Percentiles rank a stretch among this genome's conserved stretches.
phyloP scores from a whole-genome alignment of 2,113 vertebrate species.

The Lates calcarifer region DNA sequence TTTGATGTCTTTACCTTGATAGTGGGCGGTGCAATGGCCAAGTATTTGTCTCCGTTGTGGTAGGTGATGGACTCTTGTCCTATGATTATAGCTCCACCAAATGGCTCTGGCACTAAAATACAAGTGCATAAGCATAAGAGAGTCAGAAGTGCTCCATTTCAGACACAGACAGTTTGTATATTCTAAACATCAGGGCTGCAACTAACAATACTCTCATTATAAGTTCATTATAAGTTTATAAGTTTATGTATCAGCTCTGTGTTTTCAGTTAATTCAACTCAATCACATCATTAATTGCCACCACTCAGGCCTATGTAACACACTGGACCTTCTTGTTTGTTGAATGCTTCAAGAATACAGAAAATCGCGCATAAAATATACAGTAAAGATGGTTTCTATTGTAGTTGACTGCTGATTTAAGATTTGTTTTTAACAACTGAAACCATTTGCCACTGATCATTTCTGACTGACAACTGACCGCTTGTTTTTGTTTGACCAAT shows the following conservation, averaged over 20 bases:
- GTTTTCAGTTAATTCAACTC: neutral
- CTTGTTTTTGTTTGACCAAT: too few relatives aligned
- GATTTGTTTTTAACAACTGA: neutral
- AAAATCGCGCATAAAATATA: neutral
- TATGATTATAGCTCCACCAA: slow-evolving; percentile 98
- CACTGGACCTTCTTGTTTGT: neutral
- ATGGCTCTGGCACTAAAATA: slow-evolving; percentile 94
- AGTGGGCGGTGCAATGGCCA: slow-evolving; percentile 97
- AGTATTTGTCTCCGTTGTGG: slow-evolving; percentile 98
- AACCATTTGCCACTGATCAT: neutral
- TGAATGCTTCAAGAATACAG: neutral
- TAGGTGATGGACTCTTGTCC: slow-evolving; percentile 99
- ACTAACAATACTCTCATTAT: neutral
- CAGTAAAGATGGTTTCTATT: neutral
- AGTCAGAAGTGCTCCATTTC: neutral
- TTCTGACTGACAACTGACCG: neutral
- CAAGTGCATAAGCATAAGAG: slow-evolving; percentile 42
- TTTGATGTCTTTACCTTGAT: slow-evolving; percentile 90
- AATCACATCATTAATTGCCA: neutral
- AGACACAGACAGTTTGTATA: neutral
- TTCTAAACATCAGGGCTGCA: neutral
- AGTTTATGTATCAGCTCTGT: neutral
- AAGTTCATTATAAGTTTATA: neutral
- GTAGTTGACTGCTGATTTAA: neutral
- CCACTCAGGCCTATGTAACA: neutral